These are phyloP conservation scores for Parnassius mnemosyne DNA, from an alignment of 2,888 invertebrate genomes.

Conservation along the genomic window DNA sequence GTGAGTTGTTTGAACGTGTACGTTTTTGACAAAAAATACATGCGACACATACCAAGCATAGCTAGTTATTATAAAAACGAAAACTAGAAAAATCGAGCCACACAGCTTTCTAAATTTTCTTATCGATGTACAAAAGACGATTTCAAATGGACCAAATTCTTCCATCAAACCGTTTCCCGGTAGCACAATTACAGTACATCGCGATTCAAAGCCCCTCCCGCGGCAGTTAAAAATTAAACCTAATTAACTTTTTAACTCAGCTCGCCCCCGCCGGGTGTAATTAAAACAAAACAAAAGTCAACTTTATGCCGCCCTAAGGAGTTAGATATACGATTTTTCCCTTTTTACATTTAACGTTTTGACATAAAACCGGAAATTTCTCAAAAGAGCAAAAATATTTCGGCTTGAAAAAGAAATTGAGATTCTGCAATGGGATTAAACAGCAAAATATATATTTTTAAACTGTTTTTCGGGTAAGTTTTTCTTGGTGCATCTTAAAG, in stretches of 20 bases:
- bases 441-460: too few species aligned
- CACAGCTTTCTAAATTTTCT: too few species aligned
- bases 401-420: not conserved
- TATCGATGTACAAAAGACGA: too few species aligned
- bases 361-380: conserved; percentile 19
- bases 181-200: conserved; percentile 32
- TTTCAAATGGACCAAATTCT: conserved; percentile 19
- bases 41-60: too few species aligned
- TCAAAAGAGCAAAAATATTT: conserved; percentile 5
- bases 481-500: too few species aligned
- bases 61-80: too few species aligned
- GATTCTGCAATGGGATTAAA: too few species aligned
- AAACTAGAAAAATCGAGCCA: too few species aligned
- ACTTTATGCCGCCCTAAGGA: conserved; percentile 64
- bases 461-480: too few species aligned
- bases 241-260: conserved; percentile 71
- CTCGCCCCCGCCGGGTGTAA: conserved; percentile 53
- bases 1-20: too few species aligned
- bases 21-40: too few species aligned
- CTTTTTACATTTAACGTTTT: conserved; percentile 34
- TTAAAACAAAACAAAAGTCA: conserved; percentile 72
- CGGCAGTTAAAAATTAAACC: conserved; percentile 67
- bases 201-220: conserved; percentile 45
- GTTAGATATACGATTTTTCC: conserved; percentile 43
- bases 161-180: conserved; percentile 19